phyloP scores from a whole-genome alignment of 2,797 vertebrate species.

The Loriculus beryllinus region DNA sequence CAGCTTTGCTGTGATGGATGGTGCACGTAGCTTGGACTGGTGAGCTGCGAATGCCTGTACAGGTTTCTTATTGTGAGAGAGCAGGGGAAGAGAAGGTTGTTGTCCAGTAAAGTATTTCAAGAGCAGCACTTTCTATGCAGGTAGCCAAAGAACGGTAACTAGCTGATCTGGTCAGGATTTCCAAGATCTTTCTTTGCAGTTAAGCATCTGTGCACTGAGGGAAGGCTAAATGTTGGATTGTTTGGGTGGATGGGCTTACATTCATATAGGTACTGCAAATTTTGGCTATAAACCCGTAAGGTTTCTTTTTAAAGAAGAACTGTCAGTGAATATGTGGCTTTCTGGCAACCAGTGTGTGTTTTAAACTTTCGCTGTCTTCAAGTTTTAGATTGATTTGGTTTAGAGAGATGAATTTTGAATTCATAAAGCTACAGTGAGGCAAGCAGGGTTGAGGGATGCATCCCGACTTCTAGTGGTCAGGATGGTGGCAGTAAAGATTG shows the following conservation, averaged over 20 bases:
- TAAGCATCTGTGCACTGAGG: background rate
- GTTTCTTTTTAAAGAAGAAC: background rate
- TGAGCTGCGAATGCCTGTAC: accelerated
- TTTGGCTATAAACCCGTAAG: background rate
- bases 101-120: background rate
- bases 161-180: background rate
- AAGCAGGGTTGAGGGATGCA: background rate
- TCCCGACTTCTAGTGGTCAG: background rate
- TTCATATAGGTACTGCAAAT: background rate
- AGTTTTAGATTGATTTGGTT: background rate
- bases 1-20: background rate
- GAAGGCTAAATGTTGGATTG: background rate
- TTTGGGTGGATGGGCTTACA: background rate
- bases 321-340: background rate
- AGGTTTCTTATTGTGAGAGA: accelerated
- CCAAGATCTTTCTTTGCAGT: background rate
- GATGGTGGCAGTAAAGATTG: background rate
- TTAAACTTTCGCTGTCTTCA: background rate
- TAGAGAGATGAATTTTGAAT: background rate
- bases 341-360: background rate
- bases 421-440: background rate
- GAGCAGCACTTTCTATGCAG: background rate
- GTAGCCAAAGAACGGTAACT: background rate
- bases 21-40: background rate
- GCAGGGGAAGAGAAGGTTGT: background rate